Evolutionary conservation across 2,888 invertebrate genomes (phyloP).

Genomic region (Eupithecia pulchellata): DNA sequence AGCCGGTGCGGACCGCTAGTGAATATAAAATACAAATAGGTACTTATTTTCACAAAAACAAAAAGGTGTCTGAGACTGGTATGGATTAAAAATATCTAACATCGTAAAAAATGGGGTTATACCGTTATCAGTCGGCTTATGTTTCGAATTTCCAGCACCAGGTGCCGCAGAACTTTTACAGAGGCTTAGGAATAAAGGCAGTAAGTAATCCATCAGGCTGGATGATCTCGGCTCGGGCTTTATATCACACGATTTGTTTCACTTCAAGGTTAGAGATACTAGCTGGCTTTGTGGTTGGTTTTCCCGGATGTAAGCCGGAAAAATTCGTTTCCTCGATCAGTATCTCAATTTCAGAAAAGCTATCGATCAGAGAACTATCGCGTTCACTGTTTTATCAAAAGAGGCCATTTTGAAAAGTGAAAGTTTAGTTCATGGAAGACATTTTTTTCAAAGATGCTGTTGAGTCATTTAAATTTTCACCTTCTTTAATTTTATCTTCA

Average conservation of each 20-base stretch:
- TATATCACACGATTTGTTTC: conserved; percentile 5
- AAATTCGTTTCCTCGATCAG: not conserved
- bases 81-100: not conserved
- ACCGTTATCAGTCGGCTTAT: not conserved
- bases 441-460: too few relatives aligned
- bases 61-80: not conserved
- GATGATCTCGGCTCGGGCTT: not conserved
- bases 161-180: not conserved
- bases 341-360: too few relatives aligned
- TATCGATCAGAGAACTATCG: too few relatives aligned
- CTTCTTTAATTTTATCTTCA: too few relatives aligned
- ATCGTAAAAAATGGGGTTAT: not conserved
- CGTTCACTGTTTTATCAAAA: too few relatives aligned
- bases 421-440: too few relatives aligned
- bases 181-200: not conserved
- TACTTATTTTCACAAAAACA: not conserved
- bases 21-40: too few relatives aligned
- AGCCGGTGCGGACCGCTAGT: too few relatives aligned
- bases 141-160: not conserved
- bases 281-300: not conserved
- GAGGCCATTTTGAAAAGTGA: too few relatives aligned
- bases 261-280: not conserved
- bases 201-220: conserved; percentile 2
- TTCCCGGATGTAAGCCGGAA: not conserved
- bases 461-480: too few relatives aligned